Conservation (phyloP, 2,797 vertebrate genomes). For the Loriculus beryllinus region DNA sequence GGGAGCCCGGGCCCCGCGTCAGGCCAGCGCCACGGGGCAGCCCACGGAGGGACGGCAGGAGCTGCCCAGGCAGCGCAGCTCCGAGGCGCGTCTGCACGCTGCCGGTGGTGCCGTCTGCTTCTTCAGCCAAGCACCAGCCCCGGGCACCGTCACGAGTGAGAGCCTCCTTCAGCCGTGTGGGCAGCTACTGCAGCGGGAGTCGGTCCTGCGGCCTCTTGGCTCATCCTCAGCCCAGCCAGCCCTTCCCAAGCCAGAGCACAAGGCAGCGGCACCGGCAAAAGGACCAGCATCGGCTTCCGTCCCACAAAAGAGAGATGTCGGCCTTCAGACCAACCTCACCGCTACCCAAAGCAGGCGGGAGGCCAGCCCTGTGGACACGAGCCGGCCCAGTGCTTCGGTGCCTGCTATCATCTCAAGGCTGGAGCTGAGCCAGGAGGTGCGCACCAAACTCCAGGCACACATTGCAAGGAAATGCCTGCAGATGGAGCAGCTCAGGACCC, state of each 20-base stretch:
- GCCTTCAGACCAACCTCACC: not conserved
- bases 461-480: not conserved
- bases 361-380: not conserved
- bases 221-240: not conserved
- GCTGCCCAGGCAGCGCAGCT: not conserved
- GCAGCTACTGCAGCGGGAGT: not conserved
- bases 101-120: not conserved
- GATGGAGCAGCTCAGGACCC: not conserved
- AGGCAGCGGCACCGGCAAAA: not conserved
- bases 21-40: not conserved
- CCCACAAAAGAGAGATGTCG: not conserved
- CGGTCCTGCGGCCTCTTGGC: not conserved
- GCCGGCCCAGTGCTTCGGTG: not conserved
- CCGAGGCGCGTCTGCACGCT: not conserved
- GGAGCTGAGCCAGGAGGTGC: not conserved
- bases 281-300: not conserved
- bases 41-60: not conserved
- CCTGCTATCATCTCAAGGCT: not conserved
- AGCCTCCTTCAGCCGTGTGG: not conserved
- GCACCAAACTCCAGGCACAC: not conserved
- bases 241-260: not conserved
- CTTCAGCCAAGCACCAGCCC: no score
- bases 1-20: not conserved
- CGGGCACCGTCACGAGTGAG: accelerated
- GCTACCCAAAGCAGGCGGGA: no score